Conservation (phyloP, 2,888 invertebrate genomes). For the Smittia sp. region DNA sequence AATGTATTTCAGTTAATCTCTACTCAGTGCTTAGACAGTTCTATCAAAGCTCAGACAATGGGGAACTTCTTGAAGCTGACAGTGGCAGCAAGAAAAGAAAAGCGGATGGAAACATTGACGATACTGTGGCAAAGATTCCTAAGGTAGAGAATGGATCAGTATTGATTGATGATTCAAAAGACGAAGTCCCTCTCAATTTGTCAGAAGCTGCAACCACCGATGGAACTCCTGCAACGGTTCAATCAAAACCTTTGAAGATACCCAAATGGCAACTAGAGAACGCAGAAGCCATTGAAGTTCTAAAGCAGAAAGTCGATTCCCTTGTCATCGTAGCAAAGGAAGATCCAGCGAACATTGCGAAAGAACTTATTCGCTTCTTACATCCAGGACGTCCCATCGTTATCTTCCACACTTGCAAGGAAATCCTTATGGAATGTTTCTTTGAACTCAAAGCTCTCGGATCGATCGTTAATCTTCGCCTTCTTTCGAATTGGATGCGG, state of each 20-base stretch:
- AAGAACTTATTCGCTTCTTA: constrained; percentile 71
- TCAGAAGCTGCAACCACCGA: constrained; percentile 42
- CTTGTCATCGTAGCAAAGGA: constrained; percentile 78
- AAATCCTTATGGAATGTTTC: constrained; percentile 83
- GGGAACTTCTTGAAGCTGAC: constrained; percentile 44
- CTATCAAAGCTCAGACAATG: constrained; percentile 59
- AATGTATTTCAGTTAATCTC: constrained; percentile 73
- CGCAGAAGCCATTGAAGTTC: constrained; percentile 61
- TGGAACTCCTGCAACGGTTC: background rate
- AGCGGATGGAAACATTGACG: constrained; percentile 37
- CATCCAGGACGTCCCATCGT: constrained; percentile 81
- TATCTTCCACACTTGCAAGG: constrained; percentile 74
- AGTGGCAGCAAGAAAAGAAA: background rate
- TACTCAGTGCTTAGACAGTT: constrained; percentile 69
- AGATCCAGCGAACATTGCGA: constrained; percentile 78
- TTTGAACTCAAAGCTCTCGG: constrained; percentile 69
- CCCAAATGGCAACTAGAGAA: constrained; percentile 67
- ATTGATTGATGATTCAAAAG: no score
- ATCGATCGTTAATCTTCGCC: constrained; percentile 70
- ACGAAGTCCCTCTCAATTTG: no score
- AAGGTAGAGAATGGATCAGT: no score
- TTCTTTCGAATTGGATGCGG: constrained; percentile 84
- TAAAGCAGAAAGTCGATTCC: constrained; percentile 68
- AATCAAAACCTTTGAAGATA: constrained; percentile 51
- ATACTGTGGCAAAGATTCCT: no score